phyloP scores from a whole-genome alignment of 2,797 vertebrate species.

The Pseudomugil gertrudae region DNA sequence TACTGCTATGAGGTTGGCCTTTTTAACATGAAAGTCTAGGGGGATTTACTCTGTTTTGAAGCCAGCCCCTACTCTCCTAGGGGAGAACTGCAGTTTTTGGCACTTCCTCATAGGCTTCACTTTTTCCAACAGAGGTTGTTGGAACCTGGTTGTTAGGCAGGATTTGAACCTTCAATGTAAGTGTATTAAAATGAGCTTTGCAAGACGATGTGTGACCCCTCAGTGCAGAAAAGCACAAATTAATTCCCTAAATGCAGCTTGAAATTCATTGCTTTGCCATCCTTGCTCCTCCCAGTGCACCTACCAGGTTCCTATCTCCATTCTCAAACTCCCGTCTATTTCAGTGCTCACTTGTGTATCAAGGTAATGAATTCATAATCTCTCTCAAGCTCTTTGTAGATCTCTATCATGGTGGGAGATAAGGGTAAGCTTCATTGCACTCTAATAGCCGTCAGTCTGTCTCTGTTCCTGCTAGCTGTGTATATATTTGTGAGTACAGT shows the following conservation, averaged over 20 bases:
- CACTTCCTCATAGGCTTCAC: no score
- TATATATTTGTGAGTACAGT: conserved; percentile 29
- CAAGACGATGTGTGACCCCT: not conserved
- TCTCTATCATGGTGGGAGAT: conserved; percentile 80
- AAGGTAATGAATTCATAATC: conserved; percentile 85
- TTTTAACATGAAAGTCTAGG: no score
- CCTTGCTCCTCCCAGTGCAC: conserved; percentile 37
- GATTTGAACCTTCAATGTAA: not conserved
- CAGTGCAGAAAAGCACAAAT: conserved; percentile 11
- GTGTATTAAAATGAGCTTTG: not conserved
- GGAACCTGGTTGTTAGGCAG: no score
- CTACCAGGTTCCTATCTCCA: conserved; percentile 47
- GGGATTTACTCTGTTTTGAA: no score
- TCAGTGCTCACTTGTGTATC: conserved; percentile 72
- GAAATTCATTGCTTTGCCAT: conserved; percentile 40
- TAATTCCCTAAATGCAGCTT: conserved; percentile 32
- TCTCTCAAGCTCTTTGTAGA: conserved; percentile 81
- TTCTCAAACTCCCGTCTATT: conserved; percentile 64
- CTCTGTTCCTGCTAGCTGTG: conserved; percentile 51
- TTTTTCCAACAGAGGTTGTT: no score
- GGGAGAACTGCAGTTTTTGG: no score
- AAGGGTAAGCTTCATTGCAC: conserved; percentile 74
- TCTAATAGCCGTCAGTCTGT: conserved; percentile 80
- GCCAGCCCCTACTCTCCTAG: no score
- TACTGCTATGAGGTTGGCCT: no score